A percentile compares a stretch with the other conserved stretches of the same genome.
Conservation (phyloP, 2,888 invertebrate species). For the Theodoxus fluviatilis region DNA sequence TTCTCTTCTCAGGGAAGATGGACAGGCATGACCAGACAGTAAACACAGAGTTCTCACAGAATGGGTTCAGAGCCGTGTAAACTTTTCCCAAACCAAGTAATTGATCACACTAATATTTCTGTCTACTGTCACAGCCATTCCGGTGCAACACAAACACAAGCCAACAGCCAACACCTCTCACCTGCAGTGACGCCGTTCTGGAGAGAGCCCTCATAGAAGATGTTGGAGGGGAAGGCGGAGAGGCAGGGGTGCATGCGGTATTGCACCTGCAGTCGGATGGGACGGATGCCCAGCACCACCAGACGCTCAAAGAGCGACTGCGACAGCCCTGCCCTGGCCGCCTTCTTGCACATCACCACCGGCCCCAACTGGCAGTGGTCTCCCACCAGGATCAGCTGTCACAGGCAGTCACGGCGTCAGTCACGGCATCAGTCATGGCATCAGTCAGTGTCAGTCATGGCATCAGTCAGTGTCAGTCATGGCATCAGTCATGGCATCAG, state of each 20-base stretch:
- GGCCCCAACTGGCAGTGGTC: conserved; percentile 99
- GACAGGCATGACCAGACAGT: too few relatives aligned
- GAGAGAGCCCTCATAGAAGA: conserved; percentile 98
- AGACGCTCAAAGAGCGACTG: conserved; percentile 97
- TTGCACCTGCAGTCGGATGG: conserved; percentile 91
- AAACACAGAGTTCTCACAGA: too few relatives aligned
- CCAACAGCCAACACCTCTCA: conserved; percentile 50
- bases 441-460: neutral
- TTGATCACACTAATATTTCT: too few relatives aligned
- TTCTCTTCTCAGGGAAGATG: too few relatives aligned
- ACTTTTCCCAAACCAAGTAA: too few relatives aligned
- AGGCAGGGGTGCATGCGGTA: conserved; percentile 99
- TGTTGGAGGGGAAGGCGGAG: conserved; percentile 96
- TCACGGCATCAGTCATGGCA: too few relatives aligned
- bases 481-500: too few relatives aligned
- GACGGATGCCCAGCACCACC: conserved; percentile 95
- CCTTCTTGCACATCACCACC: conserved; percentile 99
- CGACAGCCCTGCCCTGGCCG: conserved; percentile 93
- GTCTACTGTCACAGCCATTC: too few relatives aligned
- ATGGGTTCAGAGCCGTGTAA: too few relatives aligned
- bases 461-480: neutral
- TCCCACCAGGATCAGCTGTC: conserved; percentile 88
- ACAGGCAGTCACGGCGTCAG: too few relatives aligned
- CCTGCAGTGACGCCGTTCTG: conserved; percentile 97
- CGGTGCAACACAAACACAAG: too few relatives aligned